Conservation (phyloP, 1,140 invertebrate species). For the Sesamia nonagrioides region DNA sequence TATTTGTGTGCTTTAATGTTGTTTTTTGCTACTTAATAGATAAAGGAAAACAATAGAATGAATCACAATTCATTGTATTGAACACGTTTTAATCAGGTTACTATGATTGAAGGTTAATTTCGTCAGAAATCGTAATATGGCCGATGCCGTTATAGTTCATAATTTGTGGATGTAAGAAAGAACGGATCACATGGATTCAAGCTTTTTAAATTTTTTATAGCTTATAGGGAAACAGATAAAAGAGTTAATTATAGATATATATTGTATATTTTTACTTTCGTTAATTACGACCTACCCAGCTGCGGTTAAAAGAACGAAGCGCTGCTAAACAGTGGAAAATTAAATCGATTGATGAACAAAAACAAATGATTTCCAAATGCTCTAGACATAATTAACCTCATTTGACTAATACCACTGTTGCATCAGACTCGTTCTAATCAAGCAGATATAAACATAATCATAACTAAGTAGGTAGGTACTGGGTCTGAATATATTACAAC, state of each 20-base stretch:
- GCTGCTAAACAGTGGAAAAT: constrained; percentile 1
- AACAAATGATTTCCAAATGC: constrained; percentile 17
- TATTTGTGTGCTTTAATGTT: too few relatives aligned
- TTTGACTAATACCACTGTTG: background rate
- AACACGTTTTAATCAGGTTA: background rate
- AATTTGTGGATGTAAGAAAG: too few relatives aligned
- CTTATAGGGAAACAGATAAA: background rate
- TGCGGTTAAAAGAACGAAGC: background rate
- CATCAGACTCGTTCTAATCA: background rate
- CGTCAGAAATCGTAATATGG: background rate
- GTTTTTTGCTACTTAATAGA: background rate
- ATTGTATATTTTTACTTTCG: background rate
- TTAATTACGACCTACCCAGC: background rate
- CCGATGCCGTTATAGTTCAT: too few relatives aligned
- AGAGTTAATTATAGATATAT: background rate
- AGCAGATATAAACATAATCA: background rate
- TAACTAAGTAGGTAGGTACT: too few relatives aligned
- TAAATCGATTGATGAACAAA: background rate
- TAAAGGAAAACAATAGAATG: constrained; percentile 4
- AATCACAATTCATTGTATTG: background rate
- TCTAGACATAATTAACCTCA: background rate
- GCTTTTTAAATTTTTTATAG: background rate
- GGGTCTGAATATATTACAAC: too few relatives aligned
- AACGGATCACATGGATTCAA: too few relatives aligned
- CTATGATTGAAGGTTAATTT: background rate